phyloP scores from a whole-genome alignment of 2,797 vertebrate genomes.

The Synaphobranchus kaupii region DNA sequence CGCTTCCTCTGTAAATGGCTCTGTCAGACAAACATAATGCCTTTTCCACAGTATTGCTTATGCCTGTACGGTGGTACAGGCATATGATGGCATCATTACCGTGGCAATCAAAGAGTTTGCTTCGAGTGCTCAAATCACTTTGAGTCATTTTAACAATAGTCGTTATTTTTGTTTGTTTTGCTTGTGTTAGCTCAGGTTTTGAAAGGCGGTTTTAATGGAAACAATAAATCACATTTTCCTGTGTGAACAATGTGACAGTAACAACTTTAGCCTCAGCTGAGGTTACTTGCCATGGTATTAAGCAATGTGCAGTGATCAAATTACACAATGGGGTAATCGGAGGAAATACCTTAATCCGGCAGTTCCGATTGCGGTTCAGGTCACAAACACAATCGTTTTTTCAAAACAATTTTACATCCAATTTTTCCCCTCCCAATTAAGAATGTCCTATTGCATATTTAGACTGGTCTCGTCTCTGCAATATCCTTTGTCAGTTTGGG shows the following conservation, averaged over 20 bases:
- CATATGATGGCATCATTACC: slow-evolving; percentile 31
- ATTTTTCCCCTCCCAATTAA: neutral
- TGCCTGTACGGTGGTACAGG: too few species aligned
- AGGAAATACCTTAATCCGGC: neutral
- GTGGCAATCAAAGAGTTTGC: neutral
- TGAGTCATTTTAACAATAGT: too few species aligned
- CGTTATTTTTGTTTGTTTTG: neutral
- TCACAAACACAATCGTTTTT: neutral
- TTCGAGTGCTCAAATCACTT: neutral
- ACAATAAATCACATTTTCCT: neutral
- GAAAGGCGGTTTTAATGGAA: neutral
- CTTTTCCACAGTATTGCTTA: too few species aligned
- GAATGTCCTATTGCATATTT: too few species aligned
- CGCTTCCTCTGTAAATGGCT: too few species aligned
- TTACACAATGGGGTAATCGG: slow-evolving; percentile 1
- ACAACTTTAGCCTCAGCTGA: neutral
- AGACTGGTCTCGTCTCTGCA: too few species aligned
- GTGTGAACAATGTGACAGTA: neutral
- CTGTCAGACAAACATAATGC: slow-evolving; percentile 21
- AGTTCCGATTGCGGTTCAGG: neutral
- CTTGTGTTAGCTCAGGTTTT: neutral
- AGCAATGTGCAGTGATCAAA: neutral
- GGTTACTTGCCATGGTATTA: neutral
- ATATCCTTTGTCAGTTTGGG: too few species aligned
- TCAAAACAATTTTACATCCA: neutral